Evolutionary conservation across 2,113 vertebrate species (phyloP).

Genomic region (Atherinomorus stipes): DNA sequence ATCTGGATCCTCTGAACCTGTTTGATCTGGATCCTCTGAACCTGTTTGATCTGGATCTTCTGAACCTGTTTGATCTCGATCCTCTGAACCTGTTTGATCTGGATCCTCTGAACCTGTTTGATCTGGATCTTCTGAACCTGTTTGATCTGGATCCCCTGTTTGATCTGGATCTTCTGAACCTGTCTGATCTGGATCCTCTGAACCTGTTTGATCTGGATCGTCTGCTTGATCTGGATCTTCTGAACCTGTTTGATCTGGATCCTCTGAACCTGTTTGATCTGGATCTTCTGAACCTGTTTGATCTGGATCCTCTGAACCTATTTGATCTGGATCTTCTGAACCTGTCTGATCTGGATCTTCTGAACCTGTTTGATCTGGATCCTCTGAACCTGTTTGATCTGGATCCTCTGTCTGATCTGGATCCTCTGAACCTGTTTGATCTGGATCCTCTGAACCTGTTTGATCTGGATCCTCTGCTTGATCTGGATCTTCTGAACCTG

Average conservation of each 20-base stretch:
- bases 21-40: not conserved
- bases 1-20: not conserved
- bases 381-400: too few relatives aligned
- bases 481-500: not conserved
- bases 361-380: not conserved
- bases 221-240: too few relatives aligned
- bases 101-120: not conserved
- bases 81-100: not conserved
- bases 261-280: not conserved
- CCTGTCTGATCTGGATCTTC: accelerated
- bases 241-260: not conserved
- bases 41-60: not conserved
- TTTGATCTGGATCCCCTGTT: too few relatives aligned
- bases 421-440: not conserved
- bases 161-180: not conserved
- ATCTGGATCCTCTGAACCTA: too few relatives aligned
- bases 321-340: not conserved
- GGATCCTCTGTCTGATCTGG: not conserved
- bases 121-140: not conserved
- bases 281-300: not conserved
- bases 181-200: not conserved
- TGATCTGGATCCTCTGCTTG: not conserved
- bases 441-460: not conserved
- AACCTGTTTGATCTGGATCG: not conserved
- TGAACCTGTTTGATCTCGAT: not conserved